Evolutionary conservation across 2,797 vertebrate species (phyloP), one percentile per base, ranked within the genome.

Genomic region (Labeo calbasu): DNA sequence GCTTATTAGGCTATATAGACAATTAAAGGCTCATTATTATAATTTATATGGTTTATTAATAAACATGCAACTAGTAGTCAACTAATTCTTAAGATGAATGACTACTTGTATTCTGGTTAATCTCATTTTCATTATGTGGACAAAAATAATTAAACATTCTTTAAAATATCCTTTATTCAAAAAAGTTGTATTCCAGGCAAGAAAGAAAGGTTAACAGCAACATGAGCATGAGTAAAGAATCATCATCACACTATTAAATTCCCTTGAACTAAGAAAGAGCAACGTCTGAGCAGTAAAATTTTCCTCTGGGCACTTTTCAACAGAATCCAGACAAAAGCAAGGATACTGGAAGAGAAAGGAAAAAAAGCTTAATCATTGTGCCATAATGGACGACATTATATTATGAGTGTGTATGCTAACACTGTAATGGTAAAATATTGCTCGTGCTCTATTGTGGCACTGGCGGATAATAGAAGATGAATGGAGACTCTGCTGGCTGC

Each of bases 401-500:
- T 23, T 53, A 77, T 15, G 12, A 79, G 25, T 70, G 13, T 53
- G n/a, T 79, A 28, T 69, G 65, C 15, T 65, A 48, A 25, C 69
- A 65, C 12, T 57, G 9, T 59, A 28, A 69, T 77, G 12, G 23
- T 57, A 11, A 59, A 28, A 46, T 57, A 28, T 13, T 23, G 5
- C 28, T 46, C 23, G 50, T 77, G 0, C 63, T 68, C 69, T 75
- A 46, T 23, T 83, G 69, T 36, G 72, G 32, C 59, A 19, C 46
- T 53, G 50, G 48, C 40, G 72, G 66, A 68, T 77, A 73, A 73
- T 25, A 77, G 59, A 36, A 66, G 63, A 79, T 86, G 65, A 70
- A 57, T 79, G 77, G 76, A 80, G 65, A 77, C 43, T 69, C 88
- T 32, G 1, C 48, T 36, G 40, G 69, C 79, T 75, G 71, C 48